A percentile compares a stretch with the other conserved stretches of the same genome.
Conservation (phyloP, 1,140 invertebrate species). For the Patella vulgata region DNA sequence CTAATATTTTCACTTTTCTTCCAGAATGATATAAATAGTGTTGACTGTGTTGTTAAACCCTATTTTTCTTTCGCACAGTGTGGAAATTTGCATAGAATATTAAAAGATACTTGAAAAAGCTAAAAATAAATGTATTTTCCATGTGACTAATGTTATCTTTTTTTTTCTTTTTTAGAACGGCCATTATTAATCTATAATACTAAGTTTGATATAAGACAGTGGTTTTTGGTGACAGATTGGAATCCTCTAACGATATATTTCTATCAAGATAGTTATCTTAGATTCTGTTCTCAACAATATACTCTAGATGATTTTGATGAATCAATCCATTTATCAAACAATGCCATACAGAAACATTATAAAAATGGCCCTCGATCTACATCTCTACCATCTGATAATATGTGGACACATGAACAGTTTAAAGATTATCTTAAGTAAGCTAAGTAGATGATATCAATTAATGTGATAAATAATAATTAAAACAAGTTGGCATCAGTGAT, state of each 20-base stretch:
- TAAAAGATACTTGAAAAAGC: too few relatives aligned
- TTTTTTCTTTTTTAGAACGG: constrained; percentile 56
- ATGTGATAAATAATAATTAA: too few relatives aligned
- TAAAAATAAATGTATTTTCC: too few relatives aligned
- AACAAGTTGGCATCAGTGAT: too few relatives aligned
- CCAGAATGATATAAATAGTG: too few relatives aligned
- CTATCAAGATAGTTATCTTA: constrained; percentile 86
- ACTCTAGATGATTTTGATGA: constrained; percentile 90
- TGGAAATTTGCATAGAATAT: too few relatives aligned
- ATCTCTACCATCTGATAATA: constrained; percentile 79
- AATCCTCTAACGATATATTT: constrained; percentile 93
- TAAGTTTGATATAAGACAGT: constrained; percentile 86
- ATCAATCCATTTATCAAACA: constrained; percentile 90
- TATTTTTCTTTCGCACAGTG: too few relatives aligned
- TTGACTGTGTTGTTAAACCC: too few relatives aligned
- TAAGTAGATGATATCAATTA: neutral
- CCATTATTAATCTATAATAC: constrained; percentile 85
- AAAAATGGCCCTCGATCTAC: constrained; percentile 80
- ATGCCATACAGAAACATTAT: constrained; percentile 92
- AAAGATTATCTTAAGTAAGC: constrained; percentile 64
- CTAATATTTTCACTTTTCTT: too few relatives aligned
- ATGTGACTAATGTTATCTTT: too few relatives aligned
- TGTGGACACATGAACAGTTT: constrained; percentile 82
- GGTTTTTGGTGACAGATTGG: constrained; percentile 87
- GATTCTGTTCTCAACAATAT: constrained; percentile 93